A percentile compares a stretch with the other conserved stretches of the same genome.
These are phyloP conservation scores for Eristalis arbustorum DNA, from an alignment of 2,888 invertebrate genomes.

Conservation along the genomic window DNA sequence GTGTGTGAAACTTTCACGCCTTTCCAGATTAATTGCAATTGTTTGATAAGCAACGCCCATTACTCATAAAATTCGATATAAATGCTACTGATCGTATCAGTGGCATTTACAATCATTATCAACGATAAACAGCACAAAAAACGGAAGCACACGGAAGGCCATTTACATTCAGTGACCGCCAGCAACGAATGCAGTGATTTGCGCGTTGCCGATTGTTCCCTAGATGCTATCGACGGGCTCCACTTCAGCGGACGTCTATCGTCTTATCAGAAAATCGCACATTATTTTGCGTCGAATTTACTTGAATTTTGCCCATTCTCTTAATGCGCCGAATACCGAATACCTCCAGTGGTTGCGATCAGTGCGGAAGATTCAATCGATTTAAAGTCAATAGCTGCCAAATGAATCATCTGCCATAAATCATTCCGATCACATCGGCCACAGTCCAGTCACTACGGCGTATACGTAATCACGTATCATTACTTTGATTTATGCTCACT, in stretches of 20 bases:
- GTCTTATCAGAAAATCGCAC: neutral
- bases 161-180: neutral
- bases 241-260: neutral
- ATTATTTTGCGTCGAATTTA: neutral
- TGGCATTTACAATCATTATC: neutral
- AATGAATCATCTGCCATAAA: too few relatives aligned
- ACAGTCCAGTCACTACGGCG: neutral
- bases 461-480: neutral
- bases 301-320: too few relatives aligned
- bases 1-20: neutral
- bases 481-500: neutral
- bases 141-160: neutral
- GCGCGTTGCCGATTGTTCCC: neutral
- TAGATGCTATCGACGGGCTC: neutral
- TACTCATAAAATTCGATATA: neutral
- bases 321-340: too few relatives aligned
- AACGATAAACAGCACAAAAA: neutral
- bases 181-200: neutral
- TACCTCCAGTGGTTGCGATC: too few relatives aligned
- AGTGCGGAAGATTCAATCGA: too few relatives aligned
- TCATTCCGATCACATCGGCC: too few relatives aligned
- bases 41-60: neutral
- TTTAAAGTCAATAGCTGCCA: too few relatives aligned
- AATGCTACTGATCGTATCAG: neutral
- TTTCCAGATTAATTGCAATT: neutral